Evolutionary conservation across 1,140 invertebrate genomes (phyloP).

Genomic region (Meloidogyne hapla): DNA sequence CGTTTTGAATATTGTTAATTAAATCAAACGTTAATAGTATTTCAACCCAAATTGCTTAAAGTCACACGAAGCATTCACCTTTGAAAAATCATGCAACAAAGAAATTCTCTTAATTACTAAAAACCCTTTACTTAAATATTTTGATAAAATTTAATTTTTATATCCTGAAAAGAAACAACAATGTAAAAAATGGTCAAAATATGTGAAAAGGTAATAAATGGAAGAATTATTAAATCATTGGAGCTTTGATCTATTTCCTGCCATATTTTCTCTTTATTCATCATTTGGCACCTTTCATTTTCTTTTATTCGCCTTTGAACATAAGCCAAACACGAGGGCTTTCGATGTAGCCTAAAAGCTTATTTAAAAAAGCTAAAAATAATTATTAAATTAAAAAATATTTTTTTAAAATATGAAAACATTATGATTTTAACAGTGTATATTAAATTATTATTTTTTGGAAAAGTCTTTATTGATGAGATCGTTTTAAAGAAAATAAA

Average conservation of each 20-base stretch:
- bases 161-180: neutral
- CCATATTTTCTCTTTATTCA: neutral
- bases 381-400: constrained; percentile 17
- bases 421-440: constrained; percentile 6
- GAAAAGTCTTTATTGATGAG: neutral
- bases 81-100: too few relatives aligned
- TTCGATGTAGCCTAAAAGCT: constrained; percentile 61
- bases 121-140: too few relatives aligned
- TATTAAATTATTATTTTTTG: neutral
- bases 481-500: neutral
- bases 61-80: too few relatives aligned
- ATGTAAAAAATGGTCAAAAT: constrained; percentile 4
- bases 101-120: too few relatives aligned
- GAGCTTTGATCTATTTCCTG: neutral
- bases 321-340: constrained; percentile 61
- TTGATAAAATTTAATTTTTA: neutral
- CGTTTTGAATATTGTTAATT: too few relatives aligned
- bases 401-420: constrained; percentile 15
- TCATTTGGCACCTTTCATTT: neutral
- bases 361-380: constrained; percentile 16
- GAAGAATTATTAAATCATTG: neutral
- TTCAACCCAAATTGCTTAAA: too few relatives aligned
- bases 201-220: constrained; percentile 1
- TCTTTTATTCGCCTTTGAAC: constrained; percentile 60
- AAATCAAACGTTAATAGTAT: too few relatives aligned